Evolutionary conservation across 1,140 invertebrate species (phyloP).

Genomic region (Microplitis demolitor): DNA sequence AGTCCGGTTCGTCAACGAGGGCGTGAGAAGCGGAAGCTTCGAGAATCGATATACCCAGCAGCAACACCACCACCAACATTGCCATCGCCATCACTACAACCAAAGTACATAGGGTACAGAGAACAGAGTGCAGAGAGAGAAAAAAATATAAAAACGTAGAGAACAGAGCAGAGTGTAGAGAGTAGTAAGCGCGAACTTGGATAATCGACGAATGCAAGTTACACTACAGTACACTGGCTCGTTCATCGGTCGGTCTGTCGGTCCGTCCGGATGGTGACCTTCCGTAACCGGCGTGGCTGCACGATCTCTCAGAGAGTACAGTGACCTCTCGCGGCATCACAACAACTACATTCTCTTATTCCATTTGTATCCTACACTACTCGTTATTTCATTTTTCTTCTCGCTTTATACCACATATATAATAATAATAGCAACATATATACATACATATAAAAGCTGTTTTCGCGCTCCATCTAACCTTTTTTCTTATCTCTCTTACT

Average conservation of each 20-base stretch:
- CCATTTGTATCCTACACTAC: background rate
- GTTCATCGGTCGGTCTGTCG: background rate
- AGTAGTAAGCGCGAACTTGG: slow-evolving; percentile 9
- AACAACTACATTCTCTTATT: background rate
- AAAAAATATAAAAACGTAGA: too few relatives aligned
- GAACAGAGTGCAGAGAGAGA: background rate
- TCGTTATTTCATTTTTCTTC: background rate
- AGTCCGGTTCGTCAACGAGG: slow-evolving; percentile 19
- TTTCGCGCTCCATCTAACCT: background rate
- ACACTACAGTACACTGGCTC: too few relatives aligned
- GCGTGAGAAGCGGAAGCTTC: slow-evolving; percentile 28
- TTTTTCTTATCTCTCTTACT: background rate
- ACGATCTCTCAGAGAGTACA: slow-evolving; percentile 32
- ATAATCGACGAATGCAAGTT: slow-evolving; percentile 11
- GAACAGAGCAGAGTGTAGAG: background rate
- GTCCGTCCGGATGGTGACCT: slow-evolving; percentile 31
- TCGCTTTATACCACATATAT: background rate
- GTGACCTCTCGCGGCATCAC: slow-evolving; percentile 31
- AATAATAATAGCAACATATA: background rate
- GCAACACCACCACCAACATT: background rate
- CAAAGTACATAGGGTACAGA: too few relatives aligned
- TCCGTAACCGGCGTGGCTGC: slow-evolving; percentile 33
- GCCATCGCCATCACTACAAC: too few relatives aligned
- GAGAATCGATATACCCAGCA: slow-evolving; percentile 36
- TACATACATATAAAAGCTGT: background rate